These are phyloP conservation scores for Phataginus tricuspis DNA, from an alignment of 2,797 vertebrate genomes.

Conservation along the genomic window DNA sequence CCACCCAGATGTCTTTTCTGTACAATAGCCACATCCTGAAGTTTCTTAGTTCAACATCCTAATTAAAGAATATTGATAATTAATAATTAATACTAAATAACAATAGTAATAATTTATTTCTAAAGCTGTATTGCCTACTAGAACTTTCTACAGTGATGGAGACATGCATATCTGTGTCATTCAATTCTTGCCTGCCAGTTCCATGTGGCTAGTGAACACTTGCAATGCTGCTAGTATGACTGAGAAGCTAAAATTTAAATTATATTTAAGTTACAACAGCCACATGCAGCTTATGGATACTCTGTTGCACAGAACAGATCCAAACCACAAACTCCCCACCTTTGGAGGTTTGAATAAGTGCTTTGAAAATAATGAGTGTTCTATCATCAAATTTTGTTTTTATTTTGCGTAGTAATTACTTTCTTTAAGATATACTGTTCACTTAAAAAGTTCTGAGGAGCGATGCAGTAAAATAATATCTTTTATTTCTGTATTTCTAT, in stretches of 20 bases:
- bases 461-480: background rate
- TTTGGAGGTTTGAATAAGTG: background rate
- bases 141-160: background rate
- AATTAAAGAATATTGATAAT: background rate
- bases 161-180: background rate
- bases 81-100: background rate
- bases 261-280: background rate
- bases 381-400: background rate
- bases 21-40: background rate
- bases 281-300: background rate
- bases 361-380: background rate
- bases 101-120: background rate
- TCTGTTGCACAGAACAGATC: background rate
- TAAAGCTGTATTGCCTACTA: background rate
- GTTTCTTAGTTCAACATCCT: background rate
- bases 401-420: background rate
- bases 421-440: background rate
- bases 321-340: background rate
- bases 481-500: too few relatives aligned
- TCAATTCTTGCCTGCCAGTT: background rate
- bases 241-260: background rate
- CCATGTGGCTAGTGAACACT: rapidly evolving
- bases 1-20: background rate
- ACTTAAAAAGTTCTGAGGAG: background rate
- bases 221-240: background rate